Base-by-base conservation (phyloP, 1,140 invertebrate species). In the Acromyrmex charruanus region DNA sequence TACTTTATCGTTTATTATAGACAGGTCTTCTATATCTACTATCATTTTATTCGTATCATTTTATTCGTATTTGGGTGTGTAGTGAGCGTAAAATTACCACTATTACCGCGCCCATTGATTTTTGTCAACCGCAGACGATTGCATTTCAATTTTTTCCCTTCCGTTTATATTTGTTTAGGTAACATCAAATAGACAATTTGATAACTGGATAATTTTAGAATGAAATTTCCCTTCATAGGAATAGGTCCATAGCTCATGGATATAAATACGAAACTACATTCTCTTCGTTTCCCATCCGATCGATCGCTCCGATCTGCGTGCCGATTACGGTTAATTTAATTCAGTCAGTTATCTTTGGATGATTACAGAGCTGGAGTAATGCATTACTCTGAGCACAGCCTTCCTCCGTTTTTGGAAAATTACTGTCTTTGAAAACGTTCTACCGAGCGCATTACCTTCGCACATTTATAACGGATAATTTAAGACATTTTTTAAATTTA, bases 251-350 rank as follows among this genome's bases (percentile, higher is more conserved):
- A 53, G 68, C 59, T 44, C 90, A 39, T 77, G 85, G 66, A 80
- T 66, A 68, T 65, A 88, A 79, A 72, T 58, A 58, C 72, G 88
- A 93, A 92, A 87, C 91, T 92, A 92, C 89, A 92, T 92, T 93
- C 84, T 92, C 85, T 59, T 59, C 87, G 65, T 89, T 89, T 80
- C 80, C 53, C 74, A 88, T 87, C 87, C 88, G 25, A 87, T 89
- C 87, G 92, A 92, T 90, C 88, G 89, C 44, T 66, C 14, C 72
- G 87, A 90, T 91, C 82, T 25, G 31, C 53, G 79, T 66, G 39
- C 80, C 89, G 93, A 94, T 95, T 94, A 93, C 84, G 85, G 93
- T 92, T 94, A 93, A 95, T 94, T 94, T 94, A 93, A 95, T 94
- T 94, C 94, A 94, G 92, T 94, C 92, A 91, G 92, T 93, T 85